These are phyloP conservation scores for Aradophagus sp. DNA, from an alignment of 1,140 invertebrate species.

Conservation along the genomic window DNA sequence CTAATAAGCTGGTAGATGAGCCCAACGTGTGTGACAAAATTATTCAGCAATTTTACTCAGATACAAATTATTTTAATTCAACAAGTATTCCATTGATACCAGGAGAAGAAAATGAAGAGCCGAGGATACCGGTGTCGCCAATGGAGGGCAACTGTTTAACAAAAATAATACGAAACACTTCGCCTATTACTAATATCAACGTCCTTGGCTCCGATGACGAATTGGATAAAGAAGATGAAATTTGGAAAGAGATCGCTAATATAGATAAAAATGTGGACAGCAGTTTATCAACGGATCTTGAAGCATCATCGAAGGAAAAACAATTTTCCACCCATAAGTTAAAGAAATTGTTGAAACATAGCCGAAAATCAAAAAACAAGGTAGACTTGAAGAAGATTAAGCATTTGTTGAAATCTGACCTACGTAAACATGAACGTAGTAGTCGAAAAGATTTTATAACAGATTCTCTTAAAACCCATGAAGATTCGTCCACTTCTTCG, in stretches of 20 bases:
- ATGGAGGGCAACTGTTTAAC: slow-evolving; percentile 63
- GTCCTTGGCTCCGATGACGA: too few species aligned
- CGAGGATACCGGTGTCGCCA: slow-evolving; percentile 53
- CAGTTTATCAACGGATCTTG: slow-evolving; percentile 8
- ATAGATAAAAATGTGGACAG: slow-evolving; percentile 52
- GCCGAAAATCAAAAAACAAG: slow-evolving; percentile 15
- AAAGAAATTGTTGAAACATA: slow-evolving; percentile 16
- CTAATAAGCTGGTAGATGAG: too few species aligned
- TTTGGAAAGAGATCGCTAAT: slow-evolving; percentile 61
- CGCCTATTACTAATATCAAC: slow-evolving; percentile 60
- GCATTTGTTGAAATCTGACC: slow-evolving; percentile 18
- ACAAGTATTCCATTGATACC: too few species aligned
- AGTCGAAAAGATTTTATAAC: too few species aligned
- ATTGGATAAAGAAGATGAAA: slow-evolving; percentile 54
- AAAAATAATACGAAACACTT: slow-evolving; percentile 61
- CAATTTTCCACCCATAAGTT: slow-evolving; percentile 8
- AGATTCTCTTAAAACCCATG: slow-evolving; percentile 4
- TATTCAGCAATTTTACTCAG: too few species aligned
- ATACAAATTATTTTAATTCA: too few species aligned
- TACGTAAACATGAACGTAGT: too few species aligned
- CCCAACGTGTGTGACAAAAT: too few species aligned
- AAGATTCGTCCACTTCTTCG: slow-evolving; percentile 28
- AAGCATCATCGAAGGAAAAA: slow-evolving; percentile 35
- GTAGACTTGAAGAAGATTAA: slow-evolving; percentile 29
- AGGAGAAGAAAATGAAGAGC: slow-evolving; percentile 55